Base-by-base conservation (phyloP, 2,797 vertebrate genomes). In the Mastacembelus armatus region DNA sequence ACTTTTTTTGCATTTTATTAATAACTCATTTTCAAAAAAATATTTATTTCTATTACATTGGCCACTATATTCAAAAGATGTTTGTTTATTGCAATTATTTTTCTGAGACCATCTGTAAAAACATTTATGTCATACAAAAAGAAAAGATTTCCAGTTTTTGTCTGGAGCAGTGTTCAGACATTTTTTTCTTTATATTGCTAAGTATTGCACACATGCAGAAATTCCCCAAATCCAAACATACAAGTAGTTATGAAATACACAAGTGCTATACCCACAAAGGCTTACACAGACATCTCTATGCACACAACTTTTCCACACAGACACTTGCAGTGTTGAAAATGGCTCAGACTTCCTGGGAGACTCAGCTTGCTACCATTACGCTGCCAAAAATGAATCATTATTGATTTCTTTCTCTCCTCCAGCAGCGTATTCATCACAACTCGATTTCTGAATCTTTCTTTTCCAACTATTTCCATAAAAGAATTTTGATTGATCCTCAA, bases 371-470 rank as follows among this genome's bases (percentile, higher is more conserved):
- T 77, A 57, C 82, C 74, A 90, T 89, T 87, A 83, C 68, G 52
- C 71, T 56, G 51, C 66, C 74, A 80, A 85, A 87, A 84, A 91
- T 91, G 76, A 88, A 86, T 91, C 80, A 88, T 77, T 76, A 91
- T 90, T 82, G 90, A 92, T 91, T 89, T 51, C 69, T 75, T 66
- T 63, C 71, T 78, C 70, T 81, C 63, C 67, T 72, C 63, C 78
- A 66, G 66, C 51, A 55, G 67, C 32, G 45, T 78, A 83, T 83
- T 88, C 74, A 83, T 84, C 77, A 84, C 65, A 65, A 80, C 77
- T 89, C 69, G 39, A 77, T 83, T 83, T 80, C 59, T 78, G 73
- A 85, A 75, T 81, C 74, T 74, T 38, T 84, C 60, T 74, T 83
- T 84, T 83, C 69, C 61, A 76, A 78, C 45, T 69, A 79, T 88